A percentile compares a stretch with the other conserved stretches of the same genome.
Conservation (phyloP, 2,888 invertebrate species). For the Hypselothyrea guttata region DNA sequence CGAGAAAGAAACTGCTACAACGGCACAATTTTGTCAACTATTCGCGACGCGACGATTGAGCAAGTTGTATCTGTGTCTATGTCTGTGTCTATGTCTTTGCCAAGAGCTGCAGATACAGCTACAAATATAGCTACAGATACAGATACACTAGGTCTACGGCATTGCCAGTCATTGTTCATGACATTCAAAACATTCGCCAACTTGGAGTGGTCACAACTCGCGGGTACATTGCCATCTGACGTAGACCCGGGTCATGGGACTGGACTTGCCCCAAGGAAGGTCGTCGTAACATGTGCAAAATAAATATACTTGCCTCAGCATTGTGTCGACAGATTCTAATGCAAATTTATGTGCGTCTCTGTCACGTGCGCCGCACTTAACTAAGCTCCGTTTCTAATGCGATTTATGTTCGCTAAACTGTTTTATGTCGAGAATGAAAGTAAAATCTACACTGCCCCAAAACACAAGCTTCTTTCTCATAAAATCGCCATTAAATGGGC, state of each 20-base stretch:
- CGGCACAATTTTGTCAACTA: constrained; percentile 66
- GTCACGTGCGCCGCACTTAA: not conserved
- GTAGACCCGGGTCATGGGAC: constrained; percentile 30
- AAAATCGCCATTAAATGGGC: no score
- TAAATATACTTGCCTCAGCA: not conserved
- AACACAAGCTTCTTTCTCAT: no score
- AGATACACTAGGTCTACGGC: constrained; percentile 24
- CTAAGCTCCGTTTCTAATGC: no score
- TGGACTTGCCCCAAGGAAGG: constrained; percentile 29
- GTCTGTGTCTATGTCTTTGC: constrained; percentile 3
- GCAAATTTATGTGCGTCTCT: not conserved
- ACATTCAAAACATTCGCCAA: constrained; percentile 77
- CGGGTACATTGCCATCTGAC: constrained; percentile 46
- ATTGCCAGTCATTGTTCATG: constrained; percentile 71
- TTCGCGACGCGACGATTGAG: constrained; percentile 53
- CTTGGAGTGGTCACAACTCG: constrained; percentile 56
- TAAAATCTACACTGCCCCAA: no score
- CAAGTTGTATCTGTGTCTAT: constrained; percentile 48
- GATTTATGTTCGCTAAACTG: no score
- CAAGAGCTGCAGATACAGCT: not conserved
- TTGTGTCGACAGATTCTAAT: constrained; percentile 2
- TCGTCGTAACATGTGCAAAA: constrained; percentile 25
- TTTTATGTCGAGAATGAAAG: no score
- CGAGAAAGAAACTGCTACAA: constrained; percentile 16
- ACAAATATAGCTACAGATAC: no score